Base-by-base conservation (phyloP, 2,797 vertebrate species). In the Parauchenoglanis punctatus region DNA sequence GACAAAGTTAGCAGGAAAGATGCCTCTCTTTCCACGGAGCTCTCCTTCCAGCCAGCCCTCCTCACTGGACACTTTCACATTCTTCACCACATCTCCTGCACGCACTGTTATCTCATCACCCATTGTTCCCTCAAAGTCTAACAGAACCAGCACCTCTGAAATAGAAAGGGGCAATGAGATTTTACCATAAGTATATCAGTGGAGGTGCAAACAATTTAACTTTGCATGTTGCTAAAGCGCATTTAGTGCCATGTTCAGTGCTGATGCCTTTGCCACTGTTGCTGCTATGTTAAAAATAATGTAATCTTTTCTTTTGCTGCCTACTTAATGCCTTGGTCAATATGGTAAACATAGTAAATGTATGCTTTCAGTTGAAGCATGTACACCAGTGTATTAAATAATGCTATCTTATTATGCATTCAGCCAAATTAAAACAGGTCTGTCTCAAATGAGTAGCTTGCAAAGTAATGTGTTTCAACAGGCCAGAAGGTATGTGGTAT, bases 1-100 rank as follows among this genome's bases (percentile, higher is more conserved):
- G 77, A 94, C 95, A 77, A 97, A 96, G 91, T 91, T 95, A 49
- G 94, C 90, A 0, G 97, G 97, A 81, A 98, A 97, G 88, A 97
- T 94, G 40, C 97, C 97, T 59, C 88, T 93, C 81, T 91, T 95
- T 46, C 96, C 97, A 15, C 86, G 83, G 75, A 97, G 89, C 61
- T 97, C 96, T 75, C 97, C 97, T 10, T 93, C 91, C 88, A 98
- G 93, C 97, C 97, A 98, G n/a, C 97, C 97, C 2, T 95, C 95
- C 83, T 96, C 94, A 0, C 87, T 87, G 17, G 93, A 92, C 83
- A 92, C 91, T 83, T 93, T 94, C 84, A 97, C 96, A 1, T 96
- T 95, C 90, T 93, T 96, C 86, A 98, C 92, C 88, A 98, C 91
- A 83, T 98, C 97, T 3, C 97, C 97, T 0, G 88, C 92, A 18